Evolutionary conservation across 2,113 vertebrate genomes (phyloP), one percentile per base, ranked within the genome.

Genomic region (Limnothrissa miodon): DNA sequence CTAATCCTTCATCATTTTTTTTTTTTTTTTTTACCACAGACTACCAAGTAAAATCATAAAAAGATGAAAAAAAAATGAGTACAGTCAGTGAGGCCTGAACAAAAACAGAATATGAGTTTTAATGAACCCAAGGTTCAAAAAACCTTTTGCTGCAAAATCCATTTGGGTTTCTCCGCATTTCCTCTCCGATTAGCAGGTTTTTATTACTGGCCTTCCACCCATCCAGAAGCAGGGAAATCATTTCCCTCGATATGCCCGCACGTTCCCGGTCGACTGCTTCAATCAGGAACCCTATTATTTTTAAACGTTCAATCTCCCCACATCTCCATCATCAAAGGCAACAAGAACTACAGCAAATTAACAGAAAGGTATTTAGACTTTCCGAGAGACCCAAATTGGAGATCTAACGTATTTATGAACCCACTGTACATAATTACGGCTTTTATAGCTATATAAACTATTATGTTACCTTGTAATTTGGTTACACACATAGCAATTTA

Each of bases 391-490:
- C 93, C 93, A 86, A 93, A 93, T 94, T 92, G 94, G 87, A 94
- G 90, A 90, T 89, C 92, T 89, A 39, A 89, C 84, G 80, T 86
- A 90, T 93, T 94, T 93, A 92, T 92, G 92, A 94, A 91, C 88
- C 95, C 94, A 90, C 90, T 92, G 93, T 91, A 90, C 94, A 86
- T 89, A 95, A 92, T 95, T 96, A 95, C 91, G 92, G 88, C 45
- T 90, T 92, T 92, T 95, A 92, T 88, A 94, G 91, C 94, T 95
- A 93, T 92, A 94, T 93, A 95, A 94, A 95, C 90, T 86, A 91
- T 94, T 95, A 95, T 91, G 91, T 94, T 95, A 93, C 92, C 90
- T 95, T 96, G 92, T 94, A 95, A 96, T 97, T 97, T 96, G 92
- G 94, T 93, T 92, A 90, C 93, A 85, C 91, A 84, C 88, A 88